Percentiles rank a stretch among this genome's conserved stretches.
Evolutionary conservation across 2,888 invertebrate species (phyloP).

Genomic region (Epinotia brunnichana): DNA sequence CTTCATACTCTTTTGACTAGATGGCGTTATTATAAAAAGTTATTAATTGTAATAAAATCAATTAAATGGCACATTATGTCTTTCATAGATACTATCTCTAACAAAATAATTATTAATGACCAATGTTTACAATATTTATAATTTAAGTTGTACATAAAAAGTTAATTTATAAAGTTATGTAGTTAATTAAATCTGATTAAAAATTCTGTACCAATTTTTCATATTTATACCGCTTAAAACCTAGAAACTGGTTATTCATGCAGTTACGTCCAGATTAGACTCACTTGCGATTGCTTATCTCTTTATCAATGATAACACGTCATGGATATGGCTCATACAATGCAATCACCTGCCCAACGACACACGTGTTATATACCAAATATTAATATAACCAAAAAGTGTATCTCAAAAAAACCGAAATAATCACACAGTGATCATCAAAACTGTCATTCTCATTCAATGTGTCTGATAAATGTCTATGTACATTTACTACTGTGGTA

Average conservation of each 20-base stretch:
- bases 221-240: not conserved
- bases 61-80: too few species aligned
- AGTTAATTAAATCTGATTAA: not conserved
- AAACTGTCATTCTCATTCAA: not conserved
- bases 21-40: slow-evolving; percentile 24
- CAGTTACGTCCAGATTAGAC: slow-evolving; percentile 46
- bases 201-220: not conserved
- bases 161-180: slow-evolving; percentile 6
- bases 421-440: not conserved
- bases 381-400: not conserved
- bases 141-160: not conserved
- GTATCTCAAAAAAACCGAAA: not conserved
- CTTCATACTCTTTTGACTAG: slow-evolving; percentile 15
- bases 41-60: not conserved
- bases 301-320: slow-evolving; percentile 73
- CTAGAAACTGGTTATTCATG: slow-evolving; percentile 25
- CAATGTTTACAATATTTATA: not conserved
- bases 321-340: slow-evolving; percentile 72
- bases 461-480: slow-evolving; percentile 5
- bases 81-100: not conserved
- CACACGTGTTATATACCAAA: slow-evolving; percentile 53
- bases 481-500: not conserved
- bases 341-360: slow-evolving; percentile 58
- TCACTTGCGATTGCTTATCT: slow-evolving; percentile 66
- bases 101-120: not conserved